Evolutionary conservation across 2,113 vertebrate species (phyloP).

Genomic region (Proteles cristata): DNA sequence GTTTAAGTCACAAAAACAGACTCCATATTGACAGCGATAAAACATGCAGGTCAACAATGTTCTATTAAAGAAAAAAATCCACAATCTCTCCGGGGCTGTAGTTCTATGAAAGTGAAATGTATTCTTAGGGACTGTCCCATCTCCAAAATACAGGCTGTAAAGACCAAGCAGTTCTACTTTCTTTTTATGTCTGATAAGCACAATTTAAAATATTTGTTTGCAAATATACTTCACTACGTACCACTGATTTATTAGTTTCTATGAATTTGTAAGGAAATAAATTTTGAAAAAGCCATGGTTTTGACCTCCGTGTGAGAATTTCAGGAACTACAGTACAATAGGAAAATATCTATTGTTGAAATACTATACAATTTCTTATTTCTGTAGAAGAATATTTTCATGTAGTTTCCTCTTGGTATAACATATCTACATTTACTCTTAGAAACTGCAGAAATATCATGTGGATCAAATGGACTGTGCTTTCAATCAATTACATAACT

Average conservation of each 20-base stretch:
- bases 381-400: slow-evolving; percentile 45
- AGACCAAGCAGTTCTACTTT: background rate
- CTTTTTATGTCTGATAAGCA: background rate
- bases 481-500: background rate
- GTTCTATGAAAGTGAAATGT: background rate
- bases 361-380: slow-evolving; percentile 21
- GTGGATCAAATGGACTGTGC: background rate
- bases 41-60: background rate
- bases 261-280: background rate
- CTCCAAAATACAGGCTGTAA: background rate
- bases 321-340: slow-evolving; percentile 17
- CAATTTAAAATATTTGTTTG: slow-evolving; percentile 6
- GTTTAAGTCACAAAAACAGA: background rate
- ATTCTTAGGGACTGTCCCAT: background rate
- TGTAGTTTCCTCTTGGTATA: background rate
- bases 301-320: background rate
- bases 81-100: background rate
- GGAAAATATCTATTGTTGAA: background rate
- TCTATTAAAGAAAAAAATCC: background rate
- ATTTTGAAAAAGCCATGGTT: background rate
- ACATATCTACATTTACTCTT: background rate
- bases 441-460: background rate
- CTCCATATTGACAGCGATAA: background rate
- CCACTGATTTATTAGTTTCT: background rate
- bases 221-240: background rate